A percentile compares a stretch with the other conserved stretches of the same genome.
phyloP scores from a whole-genome alignment of 2,113 vertebrate genomes.

The Scolopax mira region DNA sequence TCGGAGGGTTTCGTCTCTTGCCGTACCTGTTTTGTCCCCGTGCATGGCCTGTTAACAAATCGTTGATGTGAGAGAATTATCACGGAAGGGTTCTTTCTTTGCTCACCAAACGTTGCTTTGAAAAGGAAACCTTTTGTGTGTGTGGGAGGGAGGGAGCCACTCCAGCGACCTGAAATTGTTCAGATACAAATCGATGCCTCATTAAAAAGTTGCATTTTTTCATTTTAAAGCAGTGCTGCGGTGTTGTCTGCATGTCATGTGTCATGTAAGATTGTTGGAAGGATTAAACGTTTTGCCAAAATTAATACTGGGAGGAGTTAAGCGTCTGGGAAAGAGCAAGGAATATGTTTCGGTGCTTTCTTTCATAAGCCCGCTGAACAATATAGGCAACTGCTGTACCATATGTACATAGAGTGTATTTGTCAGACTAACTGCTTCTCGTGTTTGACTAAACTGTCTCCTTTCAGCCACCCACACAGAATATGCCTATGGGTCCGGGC shows the following conservation, averaged over 20 bases:
- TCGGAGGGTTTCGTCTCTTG: conserved; percentile 10
- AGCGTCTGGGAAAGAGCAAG: neutral
- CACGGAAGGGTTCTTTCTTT: neutral
- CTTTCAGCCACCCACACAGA: conserved; percentile 94
- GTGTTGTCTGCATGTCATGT: neutral
- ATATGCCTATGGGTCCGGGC: conserved; percentile 96
- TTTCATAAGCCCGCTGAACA: neutral
- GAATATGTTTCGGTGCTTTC: neutral
- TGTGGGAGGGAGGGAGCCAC: neutral
- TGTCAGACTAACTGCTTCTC: conserved; percentile 66
- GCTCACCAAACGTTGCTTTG: neutral
- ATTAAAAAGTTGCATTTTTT: neutral
- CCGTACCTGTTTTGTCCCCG: conserved; percentile 33
- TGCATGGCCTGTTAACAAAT: conserved; percentile 3
- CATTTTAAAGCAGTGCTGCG: neutral
- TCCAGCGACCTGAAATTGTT: neutral
- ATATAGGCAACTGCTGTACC: conserved; percentile 44
- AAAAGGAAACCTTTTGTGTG: neutral
- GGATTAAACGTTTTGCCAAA: neutral
- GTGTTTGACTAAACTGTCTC: conserved; percentile 75
- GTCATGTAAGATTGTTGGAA: conserved; percentile 6
- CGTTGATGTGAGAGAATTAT: neutral
- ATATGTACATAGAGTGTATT: conserved; percentile 59
- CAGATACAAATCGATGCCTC: neutral
- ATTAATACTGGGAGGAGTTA: neutral